These are phyloP conservation scores for Colinus virginianus DNA, from an alignment of 2,113 vertebrate genomes.

Conservation along the genomic window DNA sequence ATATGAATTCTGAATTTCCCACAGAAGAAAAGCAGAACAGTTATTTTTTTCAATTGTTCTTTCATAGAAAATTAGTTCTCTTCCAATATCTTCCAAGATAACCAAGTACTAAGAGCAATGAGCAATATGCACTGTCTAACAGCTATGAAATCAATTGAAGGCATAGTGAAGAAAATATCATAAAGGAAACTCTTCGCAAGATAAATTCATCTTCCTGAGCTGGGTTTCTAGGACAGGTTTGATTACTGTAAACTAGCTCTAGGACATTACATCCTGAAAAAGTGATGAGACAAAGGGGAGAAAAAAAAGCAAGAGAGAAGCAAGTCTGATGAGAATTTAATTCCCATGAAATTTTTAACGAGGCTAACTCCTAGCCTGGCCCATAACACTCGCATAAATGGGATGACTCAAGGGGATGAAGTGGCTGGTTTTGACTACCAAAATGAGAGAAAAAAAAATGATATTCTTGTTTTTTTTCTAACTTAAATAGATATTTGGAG, in stretches of 20 bases:
- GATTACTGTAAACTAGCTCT: not conserved
- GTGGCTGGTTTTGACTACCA: not conserved
- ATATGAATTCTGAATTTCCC: not conserved
- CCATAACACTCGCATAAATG: not conserved
- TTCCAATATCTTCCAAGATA: not conserved
- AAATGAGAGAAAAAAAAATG: not conserved
- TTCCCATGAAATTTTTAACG: not conserved
- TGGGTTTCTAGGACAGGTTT: not conserved
- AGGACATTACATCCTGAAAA: not conserved
- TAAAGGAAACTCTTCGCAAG: not conserved
- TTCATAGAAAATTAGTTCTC: not conserved
- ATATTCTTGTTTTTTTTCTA: not conserved
- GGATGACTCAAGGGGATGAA: not conserved
- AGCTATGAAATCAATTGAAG: not conserved
- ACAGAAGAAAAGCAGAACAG: not conserved
- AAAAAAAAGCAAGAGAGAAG: not conserved
- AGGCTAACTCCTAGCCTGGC: not conserved
- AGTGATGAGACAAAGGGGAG: not conserved
- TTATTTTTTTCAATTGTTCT: not conserved
- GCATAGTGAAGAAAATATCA: not conserved
- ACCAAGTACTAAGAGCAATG: not conserved
- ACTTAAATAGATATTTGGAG: constrained; percentile 2
- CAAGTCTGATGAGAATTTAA: not conserved
- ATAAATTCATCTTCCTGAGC: not conserved
- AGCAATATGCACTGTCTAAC: not conserved